A percentile compares a stretch with the other conserved stretches of the same genome.
phyloP scores from a whole-genome alignment of 1,140 invertebrate genomes.

The Macrostomum lignano region DNA sequence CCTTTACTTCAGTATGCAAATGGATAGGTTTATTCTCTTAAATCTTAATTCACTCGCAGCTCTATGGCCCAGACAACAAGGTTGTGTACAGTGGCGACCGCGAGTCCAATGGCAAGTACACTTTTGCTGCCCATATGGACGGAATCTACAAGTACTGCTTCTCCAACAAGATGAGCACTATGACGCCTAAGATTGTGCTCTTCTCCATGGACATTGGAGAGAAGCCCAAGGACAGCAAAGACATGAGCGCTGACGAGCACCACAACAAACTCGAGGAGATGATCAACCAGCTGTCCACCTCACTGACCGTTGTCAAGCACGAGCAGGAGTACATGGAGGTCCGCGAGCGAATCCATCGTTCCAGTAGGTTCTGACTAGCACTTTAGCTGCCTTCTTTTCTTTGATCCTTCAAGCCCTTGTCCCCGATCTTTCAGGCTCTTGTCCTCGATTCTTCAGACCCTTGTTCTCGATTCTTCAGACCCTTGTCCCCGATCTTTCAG shows the following conservation, averaged over 20 bases:
- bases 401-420: too few relatives aligned
- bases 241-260: conserved; percentile 36
- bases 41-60: conserved; percentile 26
- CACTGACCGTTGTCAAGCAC: conserved; percentile 70
- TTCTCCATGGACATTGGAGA: conserved; percentile 81
- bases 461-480: too few relatives aligned
- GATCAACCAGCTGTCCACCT: conserved; percentile 66
- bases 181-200: conserved; percentile 94
- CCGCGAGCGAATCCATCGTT: conserved; percentile 70
- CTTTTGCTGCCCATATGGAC: conserved; percentile 66
- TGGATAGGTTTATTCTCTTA: conserved; percentile 1
- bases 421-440: too few relatives aligned
- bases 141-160: conserved; percentile 92
- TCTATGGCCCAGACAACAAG: conserved; percentile 62
- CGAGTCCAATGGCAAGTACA: conserved; percentile 84
- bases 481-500: too few relatives aligned
- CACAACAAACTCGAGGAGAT: conserved; percentile 62
- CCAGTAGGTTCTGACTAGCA: conserved; percentile 32
- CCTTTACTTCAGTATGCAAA: conserved; percentile 56
- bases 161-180: conserved; percentile 90
- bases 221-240: conserved; percentile 32
- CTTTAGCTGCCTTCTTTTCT: too few relatives aligned
- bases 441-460: too few relatives aligned
- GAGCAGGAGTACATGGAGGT: conserved; percentile 99
- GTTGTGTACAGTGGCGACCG: conserved; percentile 62